Conservation (phyloP, 2,888 invertebrate genomes). For the Bombylius discolor region DNA sequence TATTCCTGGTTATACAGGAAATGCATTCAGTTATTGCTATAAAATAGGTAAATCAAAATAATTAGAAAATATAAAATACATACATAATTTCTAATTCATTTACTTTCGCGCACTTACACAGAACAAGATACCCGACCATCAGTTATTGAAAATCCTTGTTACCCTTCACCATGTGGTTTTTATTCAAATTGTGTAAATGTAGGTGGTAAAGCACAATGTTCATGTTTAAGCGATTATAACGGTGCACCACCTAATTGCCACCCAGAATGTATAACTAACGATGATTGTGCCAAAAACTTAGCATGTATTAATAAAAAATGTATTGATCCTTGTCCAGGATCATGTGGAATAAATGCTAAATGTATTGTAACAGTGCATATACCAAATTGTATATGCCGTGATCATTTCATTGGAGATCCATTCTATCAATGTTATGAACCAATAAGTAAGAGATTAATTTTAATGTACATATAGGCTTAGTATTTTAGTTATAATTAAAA, state of each 20-base stretch:
- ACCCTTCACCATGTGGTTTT: constrained; percentile 64
- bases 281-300: constrained; percentile 52
- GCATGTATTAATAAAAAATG: constrained; percentile 63
- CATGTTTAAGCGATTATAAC: constrained; percentile 52
- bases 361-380: constrained; percentile 65
- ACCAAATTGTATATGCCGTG: constrained; percentile 57
- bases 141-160: constrained; percentile 44
- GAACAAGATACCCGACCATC: constrained; percentile 2
- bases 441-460: constrained; percentile 1
- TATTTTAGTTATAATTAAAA: no score
- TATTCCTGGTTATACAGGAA: constrained; percentile 51
- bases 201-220: constrained; percentile 49
- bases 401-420: constrained; percentile 59
- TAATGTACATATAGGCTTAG: not conserved
- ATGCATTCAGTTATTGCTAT: constrained; percentile 53
- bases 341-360: constrained; percentile 60
- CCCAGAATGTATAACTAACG: constrained; percentile 57
- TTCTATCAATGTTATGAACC: constrained; percentile 46
- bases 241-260: constrained; percentile 60
- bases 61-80: not conserved
- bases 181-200: constrained; percentile 56
- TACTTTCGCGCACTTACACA: constrained; percentile 20
- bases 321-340: constrained; percentile 60
- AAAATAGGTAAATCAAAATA: constrained; percentile 27
- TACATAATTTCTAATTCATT: not conserved